Evolutionary conservation across 53 echinoderm and acorn worm species (phyloP), one percentile per base, ranked within the genome.

Genomic region (Holothuria leucospilota): DNA sequence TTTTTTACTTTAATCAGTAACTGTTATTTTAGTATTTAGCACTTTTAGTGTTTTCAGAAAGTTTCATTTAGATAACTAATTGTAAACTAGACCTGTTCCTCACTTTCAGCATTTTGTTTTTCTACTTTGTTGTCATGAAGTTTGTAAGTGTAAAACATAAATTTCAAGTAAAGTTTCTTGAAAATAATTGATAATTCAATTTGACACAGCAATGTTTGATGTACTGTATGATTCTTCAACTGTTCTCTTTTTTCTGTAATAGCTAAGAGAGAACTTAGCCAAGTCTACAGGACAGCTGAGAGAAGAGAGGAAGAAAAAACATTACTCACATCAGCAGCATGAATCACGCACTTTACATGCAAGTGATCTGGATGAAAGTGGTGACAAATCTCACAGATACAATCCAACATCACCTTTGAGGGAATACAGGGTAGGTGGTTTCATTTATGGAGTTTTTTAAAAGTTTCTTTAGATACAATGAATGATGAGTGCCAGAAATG

Each of bases 191-290:
- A 34, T 34, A 34, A 34, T 34, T 34, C 34, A 34, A 34, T 34
- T 34, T 34, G 1, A 2, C 34, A 34, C 1, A 34, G 34, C 3
- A 3, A 3, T 34, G 34, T 2, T 34, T 34, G 34, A 34, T 34
- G 34, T 34, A 34, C 34, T 46, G 46, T 46, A 11, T 46, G 46
- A 46, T 11, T 46, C 46, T 46, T 46, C 46, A 46, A 46, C 46
- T 72, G 20, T 40, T 30, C 25, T 20, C 58, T 80, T 82, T 51
- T 74, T 34, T 63, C 9, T 18, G 52, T 25, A 66, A 51, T 64
- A 94, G 94, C 75, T 94, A 39, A 30, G 91, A 75, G 94, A 77
- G 18, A 91, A 88, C 59, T 82, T 91, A 62, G 88, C 94, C 29
- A 87, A 84, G 27, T 93, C 93, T 30, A 93, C 90, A 0, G 90